Percentiles rank a stretch among this genome's conserved stretches.
Evolutionary conservation across 2,113 vertebrate genomes (phyloP).

Genomic region (Pedetes capensis): DNA sequence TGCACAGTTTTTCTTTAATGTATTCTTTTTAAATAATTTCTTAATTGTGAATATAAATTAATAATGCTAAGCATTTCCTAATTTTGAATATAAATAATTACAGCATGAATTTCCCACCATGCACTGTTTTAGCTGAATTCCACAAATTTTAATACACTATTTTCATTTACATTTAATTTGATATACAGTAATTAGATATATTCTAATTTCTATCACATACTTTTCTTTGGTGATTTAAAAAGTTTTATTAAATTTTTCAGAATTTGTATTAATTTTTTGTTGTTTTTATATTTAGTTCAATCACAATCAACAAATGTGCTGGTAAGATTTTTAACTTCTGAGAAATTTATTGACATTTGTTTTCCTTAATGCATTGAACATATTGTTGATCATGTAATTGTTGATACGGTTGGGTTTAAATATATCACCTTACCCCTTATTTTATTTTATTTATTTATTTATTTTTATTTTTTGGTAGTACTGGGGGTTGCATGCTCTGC

Average conservation of each 20-base stretch:
- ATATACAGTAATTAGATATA: not conserved
- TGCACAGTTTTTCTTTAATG: not conserved
- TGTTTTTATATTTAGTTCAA: not conserved
- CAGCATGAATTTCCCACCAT: not conserved
- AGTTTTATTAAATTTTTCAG: not conserved
- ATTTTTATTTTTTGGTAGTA: no score
- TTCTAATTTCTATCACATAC: not conserved
- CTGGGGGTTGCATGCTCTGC: no score
- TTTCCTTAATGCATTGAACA: not conserved
- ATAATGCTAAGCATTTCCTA: not conserved
- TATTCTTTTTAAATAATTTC: not conserved
- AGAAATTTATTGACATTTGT: not conserved
- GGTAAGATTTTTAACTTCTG: not conserved
- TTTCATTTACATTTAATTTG: not conserved
- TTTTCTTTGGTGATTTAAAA: not conserved
- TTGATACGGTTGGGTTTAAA: not conserved
- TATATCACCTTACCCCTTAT: not conserved
- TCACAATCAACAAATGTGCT: not conserved
- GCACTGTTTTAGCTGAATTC: not conserved
- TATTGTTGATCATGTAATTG: not conserved
- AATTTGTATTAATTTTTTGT: not conserved
- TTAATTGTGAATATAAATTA: not conserved
- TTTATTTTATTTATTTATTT: no score
- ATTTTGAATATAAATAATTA: not conserved
- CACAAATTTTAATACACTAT: not conserved